phyloP scores from a whole-genome alignment of 2,888 invertebrate species.

The Epistrophella euchroma region DNA sequence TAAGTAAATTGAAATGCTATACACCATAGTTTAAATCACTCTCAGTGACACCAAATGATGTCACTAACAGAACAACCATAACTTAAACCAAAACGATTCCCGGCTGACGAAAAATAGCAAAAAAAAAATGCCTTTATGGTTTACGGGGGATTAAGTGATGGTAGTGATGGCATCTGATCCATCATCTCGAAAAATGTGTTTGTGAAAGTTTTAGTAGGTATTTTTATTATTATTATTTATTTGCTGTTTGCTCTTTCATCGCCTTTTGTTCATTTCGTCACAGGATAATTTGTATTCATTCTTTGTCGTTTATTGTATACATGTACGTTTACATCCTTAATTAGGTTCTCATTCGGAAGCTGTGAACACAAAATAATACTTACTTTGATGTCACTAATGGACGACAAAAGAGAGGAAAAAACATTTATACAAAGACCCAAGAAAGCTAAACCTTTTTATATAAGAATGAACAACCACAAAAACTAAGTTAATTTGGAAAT shows the following conservation, averaged over 20 bases:
- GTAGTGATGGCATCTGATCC: slow-evolving; percentile 14
- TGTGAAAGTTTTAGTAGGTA: slow-evolving; percentile 4
- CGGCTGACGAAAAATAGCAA: slow-evolving; percentile 20
- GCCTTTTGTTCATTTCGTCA: not conserved
- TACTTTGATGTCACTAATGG: slow-evolving; percentile 33
- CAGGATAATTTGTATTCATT: slow-evolving; percentile 69
- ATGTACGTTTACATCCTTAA: slow-evolving; percentile 62
- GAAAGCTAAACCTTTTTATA: not conserved
- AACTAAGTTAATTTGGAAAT: slow-evolving; percentile 1
- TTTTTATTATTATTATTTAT: slow-evolving; percentile 8
- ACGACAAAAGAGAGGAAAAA: not conserved
- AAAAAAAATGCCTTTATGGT: slow-evolving; percentile 29
- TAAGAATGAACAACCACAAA: not conserved
- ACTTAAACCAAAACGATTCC: not conserved
- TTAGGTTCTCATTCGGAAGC: slow-evolving; percentile 70
- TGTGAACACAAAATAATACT: slow-evolving; percentile 61
- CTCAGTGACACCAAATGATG: too few species aligned
- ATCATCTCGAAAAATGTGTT: slow-evolving; percentile 48
- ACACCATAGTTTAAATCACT: too few species aligned
- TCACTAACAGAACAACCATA: not conserved
- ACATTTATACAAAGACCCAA: not conserved
- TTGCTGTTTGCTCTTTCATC: not conserved
- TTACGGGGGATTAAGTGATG: slow-evolving; percentile 37
- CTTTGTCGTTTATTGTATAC: slow-evolving; percentile 49
- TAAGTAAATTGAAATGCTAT: too few species aligned